phyloP scores from a whole-genome alignment of 2,113 vertebrate species.

The Microcebus ravelobensis region DNA sequence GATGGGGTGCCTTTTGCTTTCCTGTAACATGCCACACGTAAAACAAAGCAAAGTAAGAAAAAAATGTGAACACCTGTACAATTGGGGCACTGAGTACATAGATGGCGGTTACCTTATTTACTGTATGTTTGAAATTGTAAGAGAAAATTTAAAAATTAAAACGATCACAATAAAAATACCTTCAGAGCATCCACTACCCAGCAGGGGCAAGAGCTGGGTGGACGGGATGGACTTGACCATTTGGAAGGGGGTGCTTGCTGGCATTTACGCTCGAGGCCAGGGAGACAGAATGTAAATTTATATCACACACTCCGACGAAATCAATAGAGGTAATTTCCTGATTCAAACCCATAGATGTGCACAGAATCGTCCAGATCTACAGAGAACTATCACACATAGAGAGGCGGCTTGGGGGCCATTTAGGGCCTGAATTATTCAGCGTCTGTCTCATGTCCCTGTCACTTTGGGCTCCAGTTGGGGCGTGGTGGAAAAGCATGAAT shows the following conservation, averaged over 20 bases:
- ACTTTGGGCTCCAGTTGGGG: constrained; percentile 21
- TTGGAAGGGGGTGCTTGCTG: not conserved
- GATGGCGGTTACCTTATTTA: not conserved
- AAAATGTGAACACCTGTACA: not conserved
- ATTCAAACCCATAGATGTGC: constrained; percentile 29
- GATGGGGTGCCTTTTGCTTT: not conserved
- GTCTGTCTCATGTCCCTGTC: not conserved
- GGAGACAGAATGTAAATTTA: constrained; percentile 63
- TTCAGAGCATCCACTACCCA: not conserved
- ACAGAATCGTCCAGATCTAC: not conserved
- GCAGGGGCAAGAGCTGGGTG: not conserved
- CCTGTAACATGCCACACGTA: not conserved
- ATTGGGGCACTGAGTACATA: not conserved
- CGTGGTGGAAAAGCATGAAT: not conserved
- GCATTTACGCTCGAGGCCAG: constrained; percentile 11
- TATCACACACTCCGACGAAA: constrained; percentile 31
- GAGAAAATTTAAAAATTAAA: not conserved
- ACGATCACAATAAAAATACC: not conserved
- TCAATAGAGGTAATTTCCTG: constrained; percentile 68
- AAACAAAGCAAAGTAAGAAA: not conserved
- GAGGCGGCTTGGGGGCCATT: not conserved
- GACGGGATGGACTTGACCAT: not conserved
- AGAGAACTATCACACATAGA: not conserved
- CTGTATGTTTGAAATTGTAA: not conserved
- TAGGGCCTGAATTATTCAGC: constrained; percentile 47